Evolutionary conservation across 2,888 invertebrate genomes (phyloP), one percentile per base, ranked within the genome.

Genomic region (Caenorhabditis sp.): DNA sequence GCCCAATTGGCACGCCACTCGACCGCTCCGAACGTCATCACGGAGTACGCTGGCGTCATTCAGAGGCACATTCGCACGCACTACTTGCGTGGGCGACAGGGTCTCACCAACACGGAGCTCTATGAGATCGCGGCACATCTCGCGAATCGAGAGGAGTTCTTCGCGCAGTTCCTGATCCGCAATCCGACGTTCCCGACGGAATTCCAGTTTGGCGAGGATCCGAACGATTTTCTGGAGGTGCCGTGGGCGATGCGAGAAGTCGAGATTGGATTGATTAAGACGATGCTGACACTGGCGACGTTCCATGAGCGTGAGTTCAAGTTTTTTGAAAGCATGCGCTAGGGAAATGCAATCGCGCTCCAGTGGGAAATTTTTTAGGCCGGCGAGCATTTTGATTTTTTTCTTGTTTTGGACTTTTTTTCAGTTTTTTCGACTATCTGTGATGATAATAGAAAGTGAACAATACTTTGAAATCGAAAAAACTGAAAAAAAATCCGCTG

Each of bases 221-320:
- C 16, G 6, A 16, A 24, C n/a, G 6, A 64, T 49, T 10, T 28
- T 16, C 4, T 41, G 24, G 0, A n/a, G 12, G 38, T 19, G n/a
- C 4, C 47, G 10, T 75, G 63, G 69, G 38, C 35, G 16, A 69
- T 77, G 54, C 51, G 63, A 7, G 44, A 77, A n/a, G 54, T 69
- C 24, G 77, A 77, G 24, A 54, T 77, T 19, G 35, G 61, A 2
- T 28, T 63, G 10, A 31, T 70, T 59, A 77, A 77, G 44, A 22
- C 54, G 2, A 1, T 77, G 14, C 28, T 77, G 44, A 70, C 68
- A 26, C 22, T 69, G 59, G 31, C 64, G 14, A 51, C 6, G 44
- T 14, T n/a, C 10, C 5, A 19, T n/a, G 19, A 47, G 19, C n/a
- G 47, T 47, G n/a, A 47, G 47, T 47, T 47, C 5, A 5, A 16